Evolutionary conservation across 2,888 invertebrate species (phyloP).

Genomic region (Bursaphelenchus okinawaensis): DNA sequence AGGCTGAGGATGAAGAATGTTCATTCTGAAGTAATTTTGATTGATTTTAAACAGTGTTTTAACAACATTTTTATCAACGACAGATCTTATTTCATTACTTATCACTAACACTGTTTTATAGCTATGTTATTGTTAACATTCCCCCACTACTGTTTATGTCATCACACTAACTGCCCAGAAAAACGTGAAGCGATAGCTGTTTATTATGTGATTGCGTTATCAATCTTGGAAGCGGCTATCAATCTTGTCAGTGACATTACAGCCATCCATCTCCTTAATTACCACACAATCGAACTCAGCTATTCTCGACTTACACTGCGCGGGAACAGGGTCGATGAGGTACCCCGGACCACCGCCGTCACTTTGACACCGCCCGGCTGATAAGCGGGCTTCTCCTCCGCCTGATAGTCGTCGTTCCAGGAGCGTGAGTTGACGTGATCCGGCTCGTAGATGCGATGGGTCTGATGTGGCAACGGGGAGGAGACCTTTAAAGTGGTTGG

Average conservation of each 20-base stretch:
- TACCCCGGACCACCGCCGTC: not conserved
- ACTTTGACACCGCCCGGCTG: not conserved
- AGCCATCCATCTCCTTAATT: not conserved
- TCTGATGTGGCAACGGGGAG: conserved; percentile 20
- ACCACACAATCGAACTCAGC: not conserved
- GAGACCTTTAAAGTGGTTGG: conserved; percentile 3
- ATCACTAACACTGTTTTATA: too few species aligned
- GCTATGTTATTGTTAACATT: too few species aligned
- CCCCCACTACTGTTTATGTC: too few species aligned
- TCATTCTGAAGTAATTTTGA: too few species aligned
- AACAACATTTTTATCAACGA: too few species aligned
- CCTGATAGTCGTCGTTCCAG: conserved; percentile 23
- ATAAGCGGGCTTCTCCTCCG: not conserved
- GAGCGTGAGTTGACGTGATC: conserved; percentile 24
- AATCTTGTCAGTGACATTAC: not conserved
- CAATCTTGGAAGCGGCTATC: not conserved
- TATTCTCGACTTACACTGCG: not conserved
- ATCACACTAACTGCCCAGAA: too few species aligned
- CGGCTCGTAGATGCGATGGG: conserved; percentile 21
- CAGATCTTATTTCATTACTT: too few species aligned
- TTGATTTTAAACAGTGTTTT: too few species aligned
- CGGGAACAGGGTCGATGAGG: not conserved
- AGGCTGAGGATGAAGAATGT: not conserved
- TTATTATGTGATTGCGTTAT: not conserved
- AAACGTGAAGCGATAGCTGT: too few species aligned